These are phyloP conservation scores for Ceyx margarethae DNA, from an alignment of 2,113 vertebrate species.

Conservation along the genomic window DNA sequence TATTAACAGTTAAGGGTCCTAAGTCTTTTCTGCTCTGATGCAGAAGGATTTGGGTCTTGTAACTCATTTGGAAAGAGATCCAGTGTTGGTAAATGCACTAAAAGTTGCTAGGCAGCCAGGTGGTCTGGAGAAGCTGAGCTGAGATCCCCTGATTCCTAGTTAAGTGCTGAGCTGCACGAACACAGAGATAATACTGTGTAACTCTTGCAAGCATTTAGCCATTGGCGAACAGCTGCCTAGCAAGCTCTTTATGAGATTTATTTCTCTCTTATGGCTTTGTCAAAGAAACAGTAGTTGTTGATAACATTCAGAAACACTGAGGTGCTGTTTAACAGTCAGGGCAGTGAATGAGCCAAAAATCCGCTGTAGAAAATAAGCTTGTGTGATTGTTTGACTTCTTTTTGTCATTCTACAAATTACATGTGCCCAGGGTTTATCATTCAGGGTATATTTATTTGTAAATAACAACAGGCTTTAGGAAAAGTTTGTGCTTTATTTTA, in stretches of 20 bases:
- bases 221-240: slow-evolving; percentile 49
- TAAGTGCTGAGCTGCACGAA: slow-evolving; percentile 31
- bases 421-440: background rate
- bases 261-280: slow-evolving; percentile 39
- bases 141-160: slow-evolving; percentile 12
- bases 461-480: background rate
- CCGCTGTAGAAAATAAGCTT: background rate
- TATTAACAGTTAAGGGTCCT: background rate
- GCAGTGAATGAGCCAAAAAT: slow-evolving; percentile 2
- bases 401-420: background rate
- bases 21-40: background rate
- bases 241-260: slow-evolving; percentile 55
- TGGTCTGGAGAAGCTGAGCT: slow-evolving; percentile 26
- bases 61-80: background rate
- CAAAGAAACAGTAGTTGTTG: slow-evolving; percentile 20
- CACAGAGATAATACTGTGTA: background rate
- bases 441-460: slow-evolving; percentile 8
- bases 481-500: slow-evolving; percentile 31
- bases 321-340: background rate
- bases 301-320: slow-evolving; percentile 32
- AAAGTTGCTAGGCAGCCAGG: slow-evolving; percentile 16
- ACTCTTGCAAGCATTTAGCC: slow-evolving; percentile 46
- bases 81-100: background rate
- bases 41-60: background rate
- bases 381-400: background rate